Base-by-base conservation (phyloP, 2,113 vertebrate genomes). In the Triplophysa dalaica region DNA sequence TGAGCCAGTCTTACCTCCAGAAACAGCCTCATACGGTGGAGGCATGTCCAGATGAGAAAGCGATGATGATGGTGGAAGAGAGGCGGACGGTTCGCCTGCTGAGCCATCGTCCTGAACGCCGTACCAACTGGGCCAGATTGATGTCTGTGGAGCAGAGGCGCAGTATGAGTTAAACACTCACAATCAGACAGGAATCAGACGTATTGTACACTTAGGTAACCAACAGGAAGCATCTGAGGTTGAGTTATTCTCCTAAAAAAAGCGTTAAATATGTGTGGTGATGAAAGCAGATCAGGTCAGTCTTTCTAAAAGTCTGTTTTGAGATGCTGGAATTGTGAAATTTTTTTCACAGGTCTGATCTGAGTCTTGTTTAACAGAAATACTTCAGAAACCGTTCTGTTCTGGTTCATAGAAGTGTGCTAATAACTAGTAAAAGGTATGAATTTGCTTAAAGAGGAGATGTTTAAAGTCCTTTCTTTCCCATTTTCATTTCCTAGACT, bases 101-200 rank as follows among this genome's bases (percentile, higher is more conserved):
- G 93, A 93, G 74, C 88, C 86, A 52, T 95, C 93, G 17, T 95
- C 94, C 85, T 93, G 92, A 50, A 92, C 91, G 4, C 91, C 89
- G 4, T 94, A 94, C 94, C 93, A 94, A 68, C 90, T 94, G 0
- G 93, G 91, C 93, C 94, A 94, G 72, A 93, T 90, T 13, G 93
- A 93, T 0, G 91, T 91, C 91, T 94, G 89, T 65, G 62, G 66
- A 82, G 60, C n/a, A 72, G 66, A 86, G 21, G 43, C 17, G 50
- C 1, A 24, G 69, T 75, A 22, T 16, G 61, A 82, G 77, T 73
- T 22, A 66, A 29, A 70, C 67, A 80, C 43, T 75, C 65, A 50
- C 70, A 77, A 61, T 63, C 66, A 74, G 45, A 24, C 8, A 1
- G 14, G 19, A 60, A 50, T 56, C 41, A 82, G 48, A 70, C n/a